Conservation (phyloP, 2,113 vertebrate species). For the Dascyllus trimaculatus region DNA sequence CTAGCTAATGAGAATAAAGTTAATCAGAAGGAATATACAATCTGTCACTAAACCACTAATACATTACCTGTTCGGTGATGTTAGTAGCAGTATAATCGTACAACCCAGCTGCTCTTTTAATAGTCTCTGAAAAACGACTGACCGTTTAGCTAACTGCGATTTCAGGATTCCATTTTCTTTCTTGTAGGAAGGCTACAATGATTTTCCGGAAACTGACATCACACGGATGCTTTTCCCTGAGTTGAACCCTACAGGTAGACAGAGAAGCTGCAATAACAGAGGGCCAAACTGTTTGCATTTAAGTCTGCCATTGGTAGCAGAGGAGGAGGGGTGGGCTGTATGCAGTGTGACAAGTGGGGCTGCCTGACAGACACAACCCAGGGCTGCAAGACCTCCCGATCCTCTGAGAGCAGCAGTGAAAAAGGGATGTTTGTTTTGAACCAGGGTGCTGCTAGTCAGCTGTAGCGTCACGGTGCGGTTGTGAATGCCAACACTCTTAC, state of each 20-base stretch:
- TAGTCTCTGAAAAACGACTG: constrained; percentile 39
- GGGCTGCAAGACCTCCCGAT: fast-evolving
- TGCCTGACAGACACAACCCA: constrained; percentile 24
- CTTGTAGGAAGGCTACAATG: constrained; percentile 69
- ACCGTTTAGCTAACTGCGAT: constrained; percentile 58
- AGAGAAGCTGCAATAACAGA: too few relatives aligned
- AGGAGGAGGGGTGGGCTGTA: not conserved
- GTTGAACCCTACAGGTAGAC: constrained; percentile 26
- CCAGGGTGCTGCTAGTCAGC: constrained; percentile 1
- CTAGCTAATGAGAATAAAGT: constrained; percentile 26
- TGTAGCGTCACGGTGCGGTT: constrained; percentile 69
- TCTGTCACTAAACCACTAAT: not conserved
- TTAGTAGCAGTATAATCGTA: constrained; percentile 22
- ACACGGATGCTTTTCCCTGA: fast-evolving
- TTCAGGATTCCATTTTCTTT: constrained; percentile 86
- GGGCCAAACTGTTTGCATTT: not conserved
- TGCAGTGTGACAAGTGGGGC: fast-evolving
- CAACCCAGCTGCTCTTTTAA: constrained; percentile 26
- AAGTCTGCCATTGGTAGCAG: not conserved
- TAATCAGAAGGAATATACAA: not conserved
- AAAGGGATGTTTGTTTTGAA: constrained; percentile 67
- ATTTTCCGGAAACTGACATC: constrained; percentile 73
- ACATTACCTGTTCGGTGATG: constrained; percentile 71
- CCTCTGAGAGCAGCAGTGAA: not conserved
- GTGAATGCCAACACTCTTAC: constrained; percentile 13